These are phyloP conservation scores for Callosobruchus maculatus DNA, from an alignment of 2,888 invertebrate genomes.

Conservation along the genomic window DNA sequence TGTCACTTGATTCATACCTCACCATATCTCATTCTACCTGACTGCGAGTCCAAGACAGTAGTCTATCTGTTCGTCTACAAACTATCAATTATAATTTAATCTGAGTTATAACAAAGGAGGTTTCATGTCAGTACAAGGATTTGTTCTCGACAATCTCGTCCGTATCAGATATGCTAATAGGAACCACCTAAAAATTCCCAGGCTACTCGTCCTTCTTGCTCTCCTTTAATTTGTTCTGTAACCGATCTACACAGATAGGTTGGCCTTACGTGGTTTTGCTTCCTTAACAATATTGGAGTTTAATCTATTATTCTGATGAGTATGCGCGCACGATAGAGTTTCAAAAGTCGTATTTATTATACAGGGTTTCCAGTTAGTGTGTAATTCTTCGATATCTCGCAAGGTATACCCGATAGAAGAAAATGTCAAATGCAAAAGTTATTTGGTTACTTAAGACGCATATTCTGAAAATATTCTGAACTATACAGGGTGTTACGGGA, in stretches of 20 bases:
- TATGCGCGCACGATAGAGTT: too few species aligned
- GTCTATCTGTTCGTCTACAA: not conserved
- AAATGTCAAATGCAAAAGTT: too few species aligned
- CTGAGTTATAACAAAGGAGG: not conserved
- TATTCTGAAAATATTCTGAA: too few species aligned
- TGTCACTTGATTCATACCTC: not conserved
- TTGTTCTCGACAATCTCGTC: not conserved
- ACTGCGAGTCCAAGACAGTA: not conserved
- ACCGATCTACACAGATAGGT: not conserved
- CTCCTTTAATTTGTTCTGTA: not conserved
- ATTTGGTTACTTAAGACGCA: too few species aligned
- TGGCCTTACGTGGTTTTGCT: too few species aligned
- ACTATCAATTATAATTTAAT: not conserved
- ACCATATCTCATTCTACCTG: not conserved
- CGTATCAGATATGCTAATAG: not conserved
- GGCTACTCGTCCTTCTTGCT: not conserved
- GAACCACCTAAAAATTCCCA: not conserved
- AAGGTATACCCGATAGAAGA: too few species aligned
- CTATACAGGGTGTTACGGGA: too few species aligned
- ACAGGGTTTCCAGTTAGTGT: too few species aligned
- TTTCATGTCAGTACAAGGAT: not conserved
- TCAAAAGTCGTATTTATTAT: too few species aligned
- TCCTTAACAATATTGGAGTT: too few species aligned
- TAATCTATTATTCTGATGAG: too few species aligned
- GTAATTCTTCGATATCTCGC: too few species aligned